A percentile compares a stretch with the other conserved stretches of the same genome.
phyloP scores from a whole-genome alignment of 1,140 invertebrate genomes.

The Oppia nitens region DNA sequence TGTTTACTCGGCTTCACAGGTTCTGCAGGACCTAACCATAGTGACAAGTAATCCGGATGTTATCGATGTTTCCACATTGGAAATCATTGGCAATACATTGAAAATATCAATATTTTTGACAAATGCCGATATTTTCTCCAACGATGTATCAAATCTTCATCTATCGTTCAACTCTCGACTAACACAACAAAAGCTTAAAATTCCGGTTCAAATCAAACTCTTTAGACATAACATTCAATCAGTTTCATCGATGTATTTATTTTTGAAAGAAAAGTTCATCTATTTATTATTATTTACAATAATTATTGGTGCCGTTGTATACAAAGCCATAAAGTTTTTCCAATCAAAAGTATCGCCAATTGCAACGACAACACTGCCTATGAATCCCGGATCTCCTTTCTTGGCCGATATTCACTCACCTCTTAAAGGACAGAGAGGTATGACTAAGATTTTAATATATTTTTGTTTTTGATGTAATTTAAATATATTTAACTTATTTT shows the following conservation, averaged over 20 bases:
- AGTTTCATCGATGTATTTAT: neutral
- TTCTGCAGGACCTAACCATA: neutral
- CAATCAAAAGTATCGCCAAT: neutral
- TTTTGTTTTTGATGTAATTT: no score
- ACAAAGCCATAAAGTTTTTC: neutral
- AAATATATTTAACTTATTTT: neutral
- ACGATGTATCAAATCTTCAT: constrained; percentile 8
- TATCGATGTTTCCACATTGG: neutral
- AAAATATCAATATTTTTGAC: neutral
- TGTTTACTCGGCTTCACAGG: neutral
- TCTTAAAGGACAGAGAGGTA: neutral
- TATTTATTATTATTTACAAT: neutral
- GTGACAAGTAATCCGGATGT: neutral
- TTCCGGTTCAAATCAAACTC: constrained; percentile 2
- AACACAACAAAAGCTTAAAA: neutral
- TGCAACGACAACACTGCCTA: neutral
- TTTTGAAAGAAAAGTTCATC: neutral
- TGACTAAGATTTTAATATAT: neutral
- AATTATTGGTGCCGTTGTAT: neutral
- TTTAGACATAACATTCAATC: neutral
- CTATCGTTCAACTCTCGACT: neutral
- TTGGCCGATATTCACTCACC: neutral
- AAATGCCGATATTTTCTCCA: constrained; percentile 7
- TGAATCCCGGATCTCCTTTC: neutral
- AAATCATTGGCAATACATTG: neutral